phyloP scores from a whole-genome alignment of 2,888 invertebrate genomes.

The Tanaodytes sp. region DNA sequence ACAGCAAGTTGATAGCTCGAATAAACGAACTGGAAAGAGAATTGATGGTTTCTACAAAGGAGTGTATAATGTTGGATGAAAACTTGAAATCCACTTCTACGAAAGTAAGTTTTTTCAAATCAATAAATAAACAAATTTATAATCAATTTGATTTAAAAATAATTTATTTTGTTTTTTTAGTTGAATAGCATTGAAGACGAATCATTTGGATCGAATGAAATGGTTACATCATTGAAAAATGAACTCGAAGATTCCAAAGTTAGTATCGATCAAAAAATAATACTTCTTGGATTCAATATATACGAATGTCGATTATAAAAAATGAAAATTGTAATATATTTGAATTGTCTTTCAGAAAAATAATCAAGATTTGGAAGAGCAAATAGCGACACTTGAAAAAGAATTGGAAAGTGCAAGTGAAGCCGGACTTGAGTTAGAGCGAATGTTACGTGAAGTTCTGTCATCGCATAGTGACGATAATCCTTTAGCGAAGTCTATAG shows the following conservation, averaged over 20 bases:
- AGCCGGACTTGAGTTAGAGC: conserved; percentile 83
- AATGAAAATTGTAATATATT: not conserved
- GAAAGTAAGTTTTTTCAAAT: conserved; percentile 69
- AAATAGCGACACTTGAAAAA: conserved; percentile 80
- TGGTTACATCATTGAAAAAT: conserved; percentile 79
- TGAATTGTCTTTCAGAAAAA: conserved; percentile 62
- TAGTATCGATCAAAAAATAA: too few species aligned
- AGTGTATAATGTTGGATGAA: conserved; percentile 77
- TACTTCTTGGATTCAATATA: too few species aligned
- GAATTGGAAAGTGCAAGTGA: conserved; percentile 87
- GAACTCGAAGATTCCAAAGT: conserved; percentile 77
- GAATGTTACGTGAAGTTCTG: conserved; percentile 79
- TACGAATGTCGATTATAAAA: too few species aligned
- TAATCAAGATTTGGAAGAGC: conserved; percentile 78
- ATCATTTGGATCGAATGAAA: conserved; percentile 82
- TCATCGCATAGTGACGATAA: conserved; percentile 79
- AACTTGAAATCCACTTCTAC: conserved; percentile 68
- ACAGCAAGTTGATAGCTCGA: conserved; percentile 80
- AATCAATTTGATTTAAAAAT: too few species aligned
- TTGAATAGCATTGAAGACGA: conserved; percentile 80
- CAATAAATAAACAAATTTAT: not conserved
- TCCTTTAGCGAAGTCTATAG: conserved; percentile 78
- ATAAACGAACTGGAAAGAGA: conserved; percentile 79
- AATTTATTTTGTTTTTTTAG: conserved; percentile 72
- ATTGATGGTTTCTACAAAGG: conserved; percentile 76